A percentile compares a stretch with the other conserved stretches of the same genome.
These are phyloP conservation scores for Trissolcus brochymenae DNA, from an alignment of 2,888 invertebrate genomes.

Conservation along the genomic window DNA sequence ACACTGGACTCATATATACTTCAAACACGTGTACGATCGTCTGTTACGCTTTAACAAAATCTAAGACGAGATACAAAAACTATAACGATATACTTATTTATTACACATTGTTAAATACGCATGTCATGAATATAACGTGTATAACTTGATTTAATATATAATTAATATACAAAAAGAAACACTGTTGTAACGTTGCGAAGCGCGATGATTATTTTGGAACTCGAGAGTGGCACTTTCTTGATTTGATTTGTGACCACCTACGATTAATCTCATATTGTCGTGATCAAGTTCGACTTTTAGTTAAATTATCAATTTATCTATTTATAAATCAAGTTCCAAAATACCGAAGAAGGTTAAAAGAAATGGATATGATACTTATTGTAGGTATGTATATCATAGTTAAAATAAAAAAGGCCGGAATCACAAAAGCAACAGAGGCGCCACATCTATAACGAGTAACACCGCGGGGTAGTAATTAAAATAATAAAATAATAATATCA, in stretches of 20 bases:
- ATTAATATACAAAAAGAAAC: conserved; percentile 2
- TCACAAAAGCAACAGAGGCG: conserved; percentile 58
- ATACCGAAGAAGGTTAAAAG: conserved; percentile 11
- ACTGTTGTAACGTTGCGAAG: conserved; percentile 5
- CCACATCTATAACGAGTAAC: conserved; percentile 68
- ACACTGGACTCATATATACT: conserved; percentile 27
- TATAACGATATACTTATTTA: conserved; percentile 33
- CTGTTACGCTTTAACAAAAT: conserved; percentile 25
- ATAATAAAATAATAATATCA: conserved; percentile 71
- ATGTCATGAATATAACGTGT: conserved; percentile 23
- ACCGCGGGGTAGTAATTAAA: conserved; percentile 70
- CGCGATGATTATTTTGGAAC: conserved; percentile 20
- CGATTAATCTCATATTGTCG: conserved; percentile 12
- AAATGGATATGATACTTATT: conserved; percentile 37
- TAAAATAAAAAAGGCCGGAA: conserved; percentile 33
- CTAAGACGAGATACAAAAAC: conserved; percentile 35
- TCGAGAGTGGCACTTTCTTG: conserved; percentile 4
- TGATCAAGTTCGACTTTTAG: not conserved
- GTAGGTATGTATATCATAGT: too few relatives aligned
- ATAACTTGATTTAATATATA: conserved; percentile 25
- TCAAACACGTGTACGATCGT: conserved; percentile 3
- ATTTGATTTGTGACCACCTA: too few relatives aligned
- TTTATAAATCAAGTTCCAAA: conserved; percentile 34
- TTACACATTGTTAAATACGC: conserved; percentile 26
- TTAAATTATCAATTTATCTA: too few relatives aligned